These are phyloP conservation scores for Brachionus manjavacas DNA, from an alignment of 1,140 invertebrate genomes.

Conservation along the genomic window DNA sequence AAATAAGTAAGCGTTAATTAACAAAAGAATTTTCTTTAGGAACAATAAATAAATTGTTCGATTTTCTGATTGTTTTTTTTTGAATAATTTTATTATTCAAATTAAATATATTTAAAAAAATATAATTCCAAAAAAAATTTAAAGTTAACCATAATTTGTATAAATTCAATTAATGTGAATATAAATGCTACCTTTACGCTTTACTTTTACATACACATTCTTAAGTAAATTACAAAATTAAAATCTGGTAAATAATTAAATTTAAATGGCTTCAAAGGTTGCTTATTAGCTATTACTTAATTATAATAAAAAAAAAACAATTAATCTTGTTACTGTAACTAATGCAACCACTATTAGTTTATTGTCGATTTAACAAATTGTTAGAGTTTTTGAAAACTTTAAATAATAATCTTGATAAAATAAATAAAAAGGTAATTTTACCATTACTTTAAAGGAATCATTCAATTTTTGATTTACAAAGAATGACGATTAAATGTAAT, in stretches of 20 bases:
- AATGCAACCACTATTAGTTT: slow-evolving; percentile 16
- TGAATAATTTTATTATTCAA: neutral
- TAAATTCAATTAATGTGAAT: neutral
- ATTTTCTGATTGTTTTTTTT: neutral
- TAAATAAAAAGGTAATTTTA: neutral
- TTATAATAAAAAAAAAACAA: slow-evolving; percentile 24
- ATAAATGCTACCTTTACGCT: neutral
- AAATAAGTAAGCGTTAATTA: neutral
- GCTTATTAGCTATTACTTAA: slow-evolving; percentile 27
- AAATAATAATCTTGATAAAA: neutral
- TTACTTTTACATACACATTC: neutral
- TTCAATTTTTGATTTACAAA: neutral
- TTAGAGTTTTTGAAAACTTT: neutral
- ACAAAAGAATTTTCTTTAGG: neutral
- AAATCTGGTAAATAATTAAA: neutral
- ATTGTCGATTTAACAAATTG: neutral
- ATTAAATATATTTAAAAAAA: neutral
- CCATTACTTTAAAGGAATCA: neutral
- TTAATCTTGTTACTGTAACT: slow-evolving; percentile 18
- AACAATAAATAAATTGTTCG: neutral
- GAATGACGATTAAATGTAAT: neutral
- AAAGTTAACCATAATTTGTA: neutral
- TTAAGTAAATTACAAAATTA: neutral
- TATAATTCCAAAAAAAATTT: neutral
- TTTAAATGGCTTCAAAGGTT: neutral